Evolutionary conservation across 37 sponge, comb jelly and placozoan genomes (phyloP).

Genomic region (Beroe forskalii): DNA sequence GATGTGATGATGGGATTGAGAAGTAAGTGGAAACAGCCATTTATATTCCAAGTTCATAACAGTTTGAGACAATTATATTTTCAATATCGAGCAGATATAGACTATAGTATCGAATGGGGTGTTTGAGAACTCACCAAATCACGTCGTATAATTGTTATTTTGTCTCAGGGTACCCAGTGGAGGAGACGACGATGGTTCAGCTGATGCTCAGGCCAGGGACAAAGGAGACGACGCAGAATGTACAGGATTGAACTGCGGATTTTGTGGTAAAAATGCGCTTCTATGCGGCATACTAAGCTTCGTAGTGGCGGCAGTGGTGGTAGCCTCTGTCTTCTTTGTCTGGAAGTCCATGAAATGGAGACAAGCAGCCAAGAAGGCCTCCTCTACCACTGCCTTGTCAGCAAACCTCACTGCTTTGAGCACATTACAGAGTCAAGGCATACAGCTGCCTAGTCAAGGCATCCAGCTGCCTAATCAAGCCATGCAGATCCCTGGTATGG

Average conservation of each 20-base stretch:
- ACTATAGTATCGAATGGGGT: too few relatives aligned
- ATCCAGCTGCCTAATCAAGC: too few relatives aligned
- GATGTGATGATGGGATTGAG: background rate
- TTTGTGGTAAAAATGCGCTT: background rate
- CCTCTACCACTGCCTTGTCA: background rate
- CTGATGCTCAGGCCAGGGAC: constrained; percentile 1
- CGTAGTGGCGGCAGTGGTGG: background rate
- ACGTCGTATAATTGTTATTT: too few relatives aligned
- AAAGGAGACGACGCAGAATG: background rate
- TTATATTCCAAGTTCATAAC: too few relatives aligned
- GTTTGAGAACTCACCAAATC: too few relatives aligned
- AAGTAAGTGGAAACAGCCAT: too few relatives aligned
- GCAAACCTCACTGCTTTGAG: background rate
- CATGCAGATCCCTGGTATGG: background rate
- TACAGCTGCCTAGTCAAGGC: too few relatives aligned
- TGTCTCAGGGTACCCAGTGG: too few relatives aligned
- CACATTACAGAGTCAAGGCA: background rate
- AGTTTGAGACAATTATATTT: too few relatives aligned
- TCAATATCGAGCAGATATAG: too few relatives aligned
- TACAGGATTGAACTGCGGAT: constrained; percentile 10
- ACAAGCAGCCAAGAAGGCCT: background rate
- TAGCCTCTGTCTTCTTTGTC: background rate
- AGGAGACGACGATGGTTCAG: background rate
- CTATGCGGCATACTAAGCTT: background rate
- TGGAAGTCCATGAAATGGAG: constrained; percentile 10